phyloP scores from a whole-genome alignment of 2,113 vertebrate genomes.

The Nesoenas mayeri region DNA sequence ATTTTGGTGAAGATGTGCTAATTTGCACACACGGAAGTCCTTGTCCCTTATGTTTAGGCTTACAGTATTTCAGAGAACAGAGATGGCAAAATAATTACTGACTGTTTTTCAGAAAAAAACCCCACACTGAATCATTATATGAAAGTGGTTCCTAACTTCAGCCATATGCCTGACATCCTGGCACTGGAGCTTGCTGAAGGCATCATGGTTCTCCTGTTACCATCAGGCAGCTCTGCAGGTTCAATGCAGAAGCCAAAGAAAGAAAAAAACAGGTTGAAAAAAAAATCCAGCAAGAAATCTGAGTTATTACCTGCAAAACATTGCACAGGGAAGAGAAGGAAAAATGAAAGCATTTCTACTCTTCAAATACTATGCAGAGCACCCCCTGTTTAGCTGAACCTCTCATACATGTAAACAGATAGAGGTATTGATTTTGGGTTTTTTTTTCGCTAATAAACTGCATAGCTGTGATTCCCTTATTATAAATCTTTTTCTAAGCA shows the following conservation, averaged over 20 bases:
- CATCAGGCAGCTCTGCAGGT: neutral
- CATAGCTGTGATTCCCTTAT: conserved; percentile 27
- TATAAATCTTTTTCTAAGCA: conserved; percentile 67
- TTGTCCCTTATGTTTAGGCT: neutral
- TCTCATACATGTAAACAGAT: neutral
- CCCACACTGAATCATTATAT: neutral
- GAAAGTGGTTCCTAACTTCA: neutral
- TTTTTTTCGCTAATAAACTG: conserved; percentile 29
- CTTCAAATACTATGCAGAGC: neutral
- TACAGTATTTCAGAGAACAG: neutral
- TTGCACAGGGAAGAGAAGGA: neutral
- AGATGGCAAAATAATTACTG: neutral
- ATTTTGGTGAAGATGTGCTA: neutral
- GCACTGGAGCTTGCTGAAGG: neutral
- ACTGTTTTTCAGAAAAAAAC: neutral
- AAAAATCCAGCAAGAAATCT: neutral
- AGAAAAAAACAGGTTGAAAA: neutral
- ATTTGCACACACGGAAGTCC: neutral
- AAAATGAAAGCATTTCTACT: neutral
- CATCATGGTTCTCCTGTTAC: neutral
- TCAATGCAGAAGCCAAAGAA: neutral
- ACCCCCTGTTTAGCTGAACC: neutral
- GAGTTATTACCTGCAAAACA: neutral
- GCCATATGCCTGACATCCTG: accelerated
- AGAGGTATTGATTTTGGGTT: neutral